phyloP scores from a whole-genome alignment of 2,797 vertebrate species.

The Micropoecilia bifurca region DNA sequence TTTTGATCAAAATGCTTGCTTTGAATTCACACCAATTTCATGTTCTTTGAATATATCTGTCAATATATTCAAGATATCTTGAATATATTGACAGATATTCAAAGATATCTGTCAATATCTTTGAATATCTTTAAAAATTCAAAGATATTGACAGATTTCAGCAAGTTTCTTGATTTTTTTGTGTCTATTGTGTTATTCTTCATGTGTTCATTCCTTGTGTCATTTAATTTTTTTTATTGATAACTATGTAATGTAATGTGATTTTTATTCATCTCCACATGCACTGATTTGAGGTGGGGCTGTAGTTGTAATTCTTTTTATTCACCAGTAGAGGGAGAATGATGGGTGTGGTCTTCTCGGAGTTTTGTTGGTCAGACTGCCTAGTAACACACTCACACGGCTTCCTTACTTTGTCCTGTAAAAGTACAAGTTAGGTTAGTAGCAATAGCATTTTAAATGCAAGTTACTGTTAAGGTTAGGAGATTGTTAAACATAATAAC shows the following conservation, averaged over 20 bases:
- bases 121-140: neutral
- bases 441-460: neutral
- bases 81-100: no score
- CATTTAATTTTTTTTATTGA: neutral
- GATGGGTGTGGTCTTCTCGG: neutral
- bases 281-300: neutral
- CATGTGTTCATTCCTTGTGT: neutral
- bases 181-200: neutral
- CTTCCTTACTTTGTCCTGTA: neutral
- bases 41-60: no score
- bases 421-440: neutral
- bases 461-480: neutral
- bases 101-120: no score
- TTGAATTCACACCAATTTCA: neutral
- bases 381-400: neutral
- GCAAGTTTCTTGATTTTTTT: neutral
- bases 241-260: neutral
- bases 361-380: neutral
- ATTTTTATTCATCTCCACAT: neutral
- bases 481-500: neutral
- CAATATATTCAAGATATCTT: no score
- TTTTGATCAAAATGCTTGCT: slow-evolving; percentile 32
- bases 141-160: neutral
- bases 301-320: neutral
- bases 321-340: neutral